Evolutionary conservation across 2,888 invertebrate genomes (phyloP).

Genomic region (Dyspetes luteomarginatus): DNA sequence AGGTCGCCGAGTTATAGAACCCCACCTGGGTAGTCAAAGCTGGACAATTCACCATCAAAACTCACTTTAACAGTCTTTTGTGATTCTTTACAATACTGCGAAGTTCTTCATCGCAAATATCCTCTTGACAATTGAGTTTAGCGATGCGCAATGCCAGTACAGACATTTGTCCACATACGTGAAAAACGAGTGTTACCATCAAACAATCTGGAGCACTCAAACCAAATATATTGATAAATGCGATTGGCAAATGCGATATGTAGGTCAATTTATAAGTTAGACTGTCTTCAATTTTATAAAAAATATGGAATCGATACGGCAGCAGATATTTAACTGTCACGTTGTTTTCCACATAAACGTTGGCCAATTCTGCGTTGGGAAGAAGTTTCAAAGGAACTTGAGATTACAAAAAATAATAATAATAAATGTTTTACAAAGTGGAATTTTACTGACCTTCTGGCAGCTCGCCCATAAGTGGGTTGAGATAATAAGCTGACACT

Average conservation of each 20-base stretch:
- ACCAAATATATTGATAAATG: slow-evolving; percentile 72
- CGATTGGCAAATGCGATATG: slow-evolving; percentile 72
- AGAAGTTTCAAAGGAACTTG: no score
- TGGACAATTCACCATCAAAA: neutral
- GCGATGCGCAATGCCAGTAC: slow-evolving; percentile 72
- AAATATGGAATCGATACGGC: slow-evolving; percentile 76
- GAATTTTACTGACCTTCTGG: slow-evolving; percentile 45
- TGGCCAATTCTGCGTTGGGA: slow-evolving; percentile 19
- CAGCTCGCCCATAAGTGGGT: slow-evolving; percentile 72
- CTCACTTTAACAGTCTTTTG: slow-evolving; percentile 71
- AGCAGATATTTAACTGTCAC: slow-evolving; percentile 65
- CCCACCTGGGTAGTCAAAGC: no score
- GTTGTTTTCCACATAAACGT: slow-evolving; percentile 31
- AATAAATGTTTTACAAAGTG: neutral
- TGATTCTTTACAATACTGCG: slow-evolving; percentile 69
- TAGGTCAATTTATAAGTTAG: slow-evolving; percentile 73
- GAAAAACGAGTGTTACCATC: slow-evolving; percentile 74
- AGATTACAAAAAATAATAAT: no score
- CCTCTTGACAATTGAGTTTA: slow-evolving; percentile 63
- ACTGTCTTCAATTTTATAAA: slow-evolving; percentile 72
- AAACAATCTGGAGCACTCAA: slow-evolving; percentile 74
- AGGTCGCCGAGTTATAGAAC: no score
- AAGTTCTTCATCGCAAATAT: slow-evolving; percentile 66
- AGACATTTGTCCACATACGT: slow-evolving; percentile 75
- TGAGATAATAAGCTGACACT: slow-evolving; percentile 74